Percentiles rank a stretch among this genome's conserved stretches.
Conservation (phyloP, 2,113 vertebrate genomes). For the Nyctibius bracteatus region DNA sequence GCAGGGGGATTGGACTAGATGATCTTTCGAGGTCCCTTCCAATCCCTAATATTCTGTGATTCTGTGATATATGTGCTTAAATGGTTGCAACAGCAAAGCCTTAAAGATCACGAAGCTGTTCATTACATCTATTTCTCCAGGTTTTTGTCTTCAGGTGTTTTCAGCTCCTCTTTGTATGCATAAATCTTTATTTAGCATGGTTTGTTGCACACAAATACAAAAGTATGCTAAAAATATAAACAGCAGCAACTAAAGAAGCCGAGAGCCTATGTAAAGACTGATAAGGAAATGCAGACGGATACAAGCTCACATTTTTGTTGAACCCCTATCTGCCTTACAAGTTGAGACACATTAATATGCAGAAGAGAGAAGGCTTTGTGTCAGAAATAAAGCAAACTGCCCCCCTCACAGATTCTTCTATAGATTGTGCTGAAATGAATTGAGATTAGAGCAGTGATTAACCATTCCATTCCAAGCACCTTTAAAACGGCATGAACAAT, state of each 20-base stretch:
- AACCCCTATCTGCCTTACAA: background rate
- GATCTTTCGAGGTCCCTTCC: no score
- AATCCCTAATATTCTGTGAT: no score
- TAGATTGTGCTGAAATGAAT: background rate
- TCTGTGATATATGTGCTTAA: background rate
- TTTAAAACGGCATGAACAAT: background rate
- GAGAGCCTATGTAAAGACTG: background rate
- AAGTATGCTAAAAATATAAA: background rate
- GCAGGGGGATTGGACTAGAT: no score
- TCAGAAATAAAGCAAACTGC: background rate
- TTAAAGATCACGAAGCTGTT: background rate
- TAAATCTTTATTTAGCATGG: background rate
- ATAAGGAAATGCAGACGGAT: background rate
- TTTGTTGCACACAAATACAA: background rate
- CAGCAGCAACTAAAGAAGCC: background rate
- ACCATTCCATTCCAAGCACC: background rate
- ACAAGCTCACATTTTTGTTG: background rate
- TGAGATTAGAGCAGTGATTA: background rate
- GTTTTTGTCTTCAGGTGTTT: background rate
- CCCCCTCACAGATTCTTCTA: background rate
- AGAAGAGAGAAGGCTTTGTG: background rate
- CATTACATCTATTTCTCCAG: background rate
- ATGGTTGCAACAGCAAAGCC: background rate
- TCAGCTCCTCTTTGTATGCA: background rate
- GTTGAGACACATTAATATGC: background rate